Evolutionary conservation across 2,888 invertebrate genomes (phyloP).

Genomic region (Cheilosia soror): DNA sequence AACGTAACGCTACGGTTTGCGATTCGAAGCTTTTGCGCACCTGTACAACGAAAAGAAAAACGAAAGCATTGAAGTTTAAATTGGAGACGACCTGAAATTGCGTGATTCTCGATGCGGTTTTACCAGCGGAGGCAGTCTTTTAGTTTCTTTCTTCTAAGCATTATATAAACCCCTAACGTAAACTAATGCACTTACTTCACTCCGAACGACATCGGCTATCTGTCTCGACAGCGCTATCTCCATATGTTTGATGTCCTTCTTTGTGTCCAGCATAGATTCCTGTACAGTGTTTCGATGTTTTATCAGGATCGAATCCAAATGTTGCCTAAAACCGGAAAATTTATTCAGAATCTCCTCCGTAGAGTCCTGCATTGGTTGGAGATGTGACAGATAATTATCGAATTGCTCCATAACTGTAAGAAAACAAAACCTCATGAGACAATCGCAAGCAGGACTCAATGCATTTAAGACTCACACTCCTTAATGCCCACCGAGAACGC

Average conservation of each 20-base stretch:
- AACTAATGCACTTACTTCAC: conserved; percentile 78
- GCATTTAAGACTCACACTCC: conserved; percentile 88
- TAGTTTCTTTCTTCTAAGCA: too few relatives aligned
- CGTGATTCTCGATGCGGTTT: neutral
- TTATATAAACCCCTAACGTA: neutral
- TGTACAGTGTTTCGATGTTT: conserved; percentile 81
- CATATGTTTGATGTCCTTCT: conserved; percentile 82
- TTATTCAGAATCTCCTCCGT: conserved; percentile 81
- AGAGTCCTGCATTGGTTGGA: conserved; percentile 82
- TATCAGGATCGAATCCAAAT: conserved; percentile 79
- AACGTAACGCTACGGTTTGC: conserved; percentile 87
- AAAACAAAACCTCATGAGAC: conserved; percentile 6
- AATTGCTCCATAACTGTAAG: conserved; percentile 84
- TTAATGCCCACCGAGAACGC: conserved; percentile 94
- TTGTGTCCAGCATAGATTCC: conserved; percentile 82
- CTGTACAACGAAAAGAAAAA: conserved; percentile 66
- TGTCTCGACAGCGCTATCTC: conserved; percentile 81
- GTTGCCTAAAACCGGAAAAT: conserved; percentile 80
- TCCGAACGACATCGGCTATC: conserved; percentile 81
- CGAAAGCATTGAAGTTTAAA: neutral
- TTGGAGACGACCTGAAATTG: neutral
- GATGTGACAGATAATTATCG: conserved; percentile 84
- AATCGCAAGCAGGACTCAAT: neutral
- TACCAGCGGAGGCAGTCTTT: too few relatives aligned
- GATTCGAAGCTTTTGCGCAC: conserved; percentile 85